These are phyloP conservation scores for Gobiocypris rarus DNA, from an alignment of 2,113 vertebrate species.

Conservation along the genomic window DNA sequence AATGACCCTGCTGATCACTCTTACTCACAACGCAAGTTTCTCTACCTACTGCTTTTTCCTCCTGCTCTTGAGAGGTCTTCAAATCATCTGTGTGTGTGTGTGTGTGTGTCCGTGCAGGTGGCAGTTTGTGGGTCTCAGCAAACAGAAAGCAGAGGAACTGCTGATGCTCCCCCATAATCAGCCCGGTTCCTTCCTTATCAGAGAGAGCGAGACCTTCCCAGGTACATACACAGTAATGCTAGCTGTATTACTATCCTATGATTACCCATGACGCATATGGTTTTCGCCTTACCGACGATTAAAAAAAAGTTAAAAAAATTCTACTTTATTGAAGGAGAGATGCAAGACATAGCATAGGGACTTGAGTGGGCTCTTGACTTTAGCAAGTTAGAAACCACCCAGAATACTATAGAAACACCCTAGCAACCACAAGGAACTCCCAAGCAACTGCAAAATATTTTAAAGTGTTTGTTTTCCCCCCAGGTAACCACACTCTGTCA, in stretches of 20 bases:
- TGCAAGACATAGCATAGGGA: too few relatives aligned
- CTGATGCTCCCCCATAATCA: constrained; percentile 74
- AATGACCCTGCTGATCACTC: background rate
- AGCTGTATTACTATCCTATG: background rate
- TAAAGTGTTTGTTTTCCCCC: too few relatives aligned
- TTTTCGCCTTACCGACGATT: too few relatives aligned
- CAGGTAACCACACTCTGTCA: constrained; percentile 68
- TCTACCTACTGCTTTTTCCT: background rate
- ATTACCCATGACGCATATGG: too few relatives aligned
- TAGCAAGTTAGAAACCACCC: too few relatives aligned
- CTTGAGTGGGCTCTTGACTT: too few relatives aligned
- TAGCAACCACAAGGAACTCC: too few relatives aligned
- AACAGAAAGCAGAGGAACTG: constrained; percentile 81
- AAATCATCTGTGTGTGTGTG: background rate
- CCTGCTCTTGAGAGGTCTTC: background rate
- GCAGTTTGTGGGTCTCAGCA: constrained; percentile 78
- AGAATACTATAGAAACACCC: too few relatives aligned
- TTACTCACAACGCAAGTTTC: background rate
- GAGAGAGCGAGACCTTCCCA: constrained; percentile 75
- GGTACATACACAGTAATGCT: background rate
- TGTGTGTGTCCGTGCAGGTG: constrained; percentile 67
- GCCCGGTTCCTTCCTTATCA: constrained; percentile 79
- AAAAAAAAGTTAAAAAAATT: too few relatives aligned
- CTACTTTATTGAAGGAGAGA: too few relatives aligned
- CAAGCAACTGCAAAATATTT: background rate